Conservation (phyloP, 2,797 vertebrate species). For the Centroberyx gerrardi region DNA sequence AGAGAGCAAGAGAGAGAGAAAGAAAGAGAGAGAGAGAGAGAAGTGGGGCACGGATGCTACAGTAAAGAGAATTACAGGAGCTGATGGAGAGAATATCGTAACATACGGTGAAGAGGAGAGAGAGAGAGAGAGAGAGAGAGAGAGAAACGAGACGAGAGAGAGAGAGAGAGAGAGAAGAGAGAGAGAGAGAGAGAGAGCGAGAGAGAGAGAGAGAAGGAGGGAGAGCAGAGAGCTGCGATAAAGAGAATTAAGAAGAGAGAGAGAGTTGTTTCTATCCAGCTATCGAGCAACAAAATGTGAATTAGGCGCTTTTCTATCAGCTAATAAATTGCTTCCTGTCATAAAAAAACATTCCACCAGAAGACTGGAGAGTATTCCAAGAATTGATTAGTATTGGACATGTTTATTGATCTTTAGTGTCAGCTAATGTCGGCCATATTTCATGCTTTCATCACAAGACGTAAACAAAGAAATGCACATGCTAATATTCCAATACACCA, state of each 20-base stretch:
- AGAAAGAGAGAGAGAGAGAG: neutral
- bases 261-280: too few species aligned
- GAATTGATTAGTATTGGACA: conserved; percentile 18
- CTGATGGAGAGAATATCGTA: too few species aligned
- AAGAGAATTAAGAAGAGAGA: too few species aligned
- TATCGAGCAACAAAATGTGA: conserved; percentile 36
- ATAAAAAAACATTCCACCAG: too few species aligned
- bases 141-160: neutral
- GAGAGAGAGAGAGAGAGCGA: neutral
- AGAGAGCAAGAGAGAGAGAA: conserved; percentile 12
- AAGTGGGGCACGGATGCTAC: too few species aligned
- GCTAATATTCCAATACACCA: too few species aligned
- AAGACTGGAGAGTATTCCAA: neutral
- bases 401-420: neutral
- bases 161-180: neutral
- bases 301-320: conserved; percentile 23
- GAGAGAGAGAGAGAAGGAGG: neutral
- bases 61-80: too few species aligned
- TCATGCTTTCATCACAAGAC: conserved; percentile 1
- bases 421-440: neutral
- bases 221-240: neutral
- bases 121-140: too few species aligned
- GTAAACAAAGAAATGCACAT: too few species aligned
- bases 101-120: neutral
- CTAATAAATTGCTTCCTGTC: neutral